phyloP scores from a whole-genome alignment of 1,140 invertebrate species.

The Antheraea mylitta region DNA sequence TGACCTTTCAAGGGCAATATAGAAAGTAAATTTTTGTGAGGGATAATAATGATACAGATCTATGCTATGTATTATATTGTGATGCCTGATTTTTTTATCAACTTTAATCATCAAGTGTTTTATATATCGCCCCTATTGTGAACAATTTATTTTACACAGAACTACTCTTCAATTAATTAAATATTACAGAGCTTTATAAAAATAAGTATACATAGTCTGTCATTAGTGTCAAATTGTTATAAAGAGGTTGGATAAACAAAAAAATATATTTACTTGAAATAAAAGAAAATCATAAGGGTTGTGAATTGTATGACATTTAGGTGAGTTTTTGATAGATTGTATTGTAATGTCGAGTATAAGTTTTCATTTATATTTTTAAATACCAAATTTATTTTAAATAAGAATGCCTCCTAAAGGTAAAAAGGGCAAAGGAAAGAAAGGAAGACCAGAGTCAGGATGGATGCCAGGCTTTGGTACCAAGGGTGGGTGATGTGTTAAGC shows the following conservation, averaged over 20 bases:
- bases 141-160: no score
- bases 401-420: conserved; percentile 53
- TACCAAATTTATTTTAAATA: conserved; percentile 38
- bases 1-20: no score
- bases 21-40: no score
- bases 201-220: not conserved
- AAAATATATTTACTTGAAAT: not conserved
- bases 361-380: conserved; percentile 40
- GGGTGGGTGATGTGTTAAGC: conserved; percentile 35
- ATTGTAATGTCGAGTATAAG: conserved; percentile 56
- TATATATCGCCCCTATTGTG: no score
- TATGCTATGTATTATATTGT: no score
- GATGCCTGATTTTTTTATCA: no score
- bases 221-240: not conserved
- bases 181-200: no score
- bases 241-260: not conserved
- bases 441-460: conserved; percentile 67
- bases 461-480: conserved; percentile 69
- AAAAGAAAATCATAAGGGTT: not conserved
- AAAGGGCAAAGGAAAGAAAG: conserved; percentile 43
- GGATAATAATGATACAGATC: no score
- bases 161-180: no score
- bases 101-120: no score
- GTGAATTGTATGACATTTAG: conserved; percentile 19
- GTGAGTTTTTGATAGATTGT: conserved; percentile 31